Base-by-base conservation (phyloP, 2,797 vertebrate genomes). In the Perodicticus potto region DNA sequence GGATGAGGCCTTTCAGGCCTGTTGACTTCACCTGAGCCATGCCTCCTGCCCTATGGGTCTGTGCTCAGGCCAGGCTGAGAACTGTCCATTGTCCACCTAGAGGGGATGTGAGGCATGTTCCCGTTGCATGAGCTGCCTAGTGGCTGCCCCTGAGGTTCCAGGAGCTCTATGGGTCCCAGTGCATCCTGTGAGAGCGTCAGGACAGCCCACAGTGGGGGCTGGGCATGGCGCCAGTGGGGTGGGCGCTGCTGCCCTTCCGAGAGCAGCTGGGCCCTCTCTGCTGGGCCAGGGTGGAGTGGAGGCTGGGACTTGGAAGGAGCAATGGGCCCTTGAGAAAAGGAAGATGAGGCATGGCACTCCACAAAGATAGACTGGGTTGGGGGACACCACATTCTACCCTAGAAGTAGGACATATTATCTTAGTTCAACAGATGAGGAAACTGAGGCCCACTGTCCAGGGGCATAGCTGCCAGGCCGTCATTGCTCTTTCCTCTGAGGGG, bases 1-100 rank as follows among this genome's bases (percentile, higher is more conserved):
- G 67, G 43, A 25, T 12, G 3, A 27, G 73, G 74, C 73, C 3
- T 23, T 45, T 23, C 37, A 13, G 22, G 65, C 57, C 45, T n/a
- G 10, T 17, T 1, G 81, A 55, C 53, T 1, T 7, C 0, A 1
- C 27, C 25, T 0, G 6, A 49, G 49, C 22, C 19, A 20, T 17
- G 17, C 27, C 37, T 86, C 25, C 37, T 59, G 86, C 20, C 17
- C 5, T 8, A 57, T 1, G 11, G 27, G 82, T 29, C 43, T 19
- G 34, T 7, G 16, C 57, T 61, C 1, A 14, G 72, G 43, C 43
- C 19, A 57, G 19, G 23, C 55, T 53, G 25, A 40, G 59, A 19
- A 32, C 19, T 25, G 40, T 27, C 32, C 63, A 19, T 7, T 1
- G 40, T 8, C 40, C 67, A 23, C 29, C 0, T 0, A 23, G 83